Base-by-base conservation (phyloP, 2,113 vertebrate genomes). In the Parus major region DNA sequence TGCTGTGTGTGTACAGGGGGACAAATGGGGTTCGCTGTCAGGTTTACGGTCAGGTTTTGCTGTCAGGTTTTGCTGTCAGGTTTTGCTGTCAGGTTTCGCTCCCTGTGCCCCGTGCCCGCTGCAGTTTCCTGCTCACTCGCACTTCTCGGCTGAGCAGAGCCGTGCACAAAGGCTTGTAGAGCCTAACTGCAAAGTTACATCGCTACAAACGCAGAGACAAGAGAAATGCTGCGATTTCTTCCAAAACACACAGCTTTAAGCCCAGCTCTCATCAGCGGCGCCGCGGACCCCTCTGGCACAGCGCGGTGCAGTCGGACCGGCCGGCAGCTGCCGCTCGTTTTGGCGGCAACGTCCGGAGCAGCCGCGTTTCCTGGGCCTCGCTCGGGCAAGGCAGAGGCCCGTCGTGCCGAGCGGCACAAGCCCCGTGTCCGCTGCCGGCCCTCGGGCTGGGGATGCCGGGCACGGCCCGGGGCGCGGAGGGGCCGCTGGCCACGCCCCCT, bases 71-170 rank as follows among this genome's bases (percentile, higher is more conserved):
- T 31, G 53, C 11, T 31, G 39, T 39, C 39, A 12, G 39, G 39
- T 39, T 39, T 53, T 6, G 29, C 49, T 11, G 10, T 10, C 53
- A 5, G 79, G 12, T 49, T n/a, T 12, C 27, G 53, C 11, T 31
- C 80, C 33, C 76, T 1, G 52, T 0, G 61, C 42, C 8, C 47
- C 2, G 4, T 0, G 23, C 11, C 2, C 3, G 28, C 69, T 5
- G 35, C 78, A 1, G 24, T 1, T 53, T 17, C 64, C 25, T 14
- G 0, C 50, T 39, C 72, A 2, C 68, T 46, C 84, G 7, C 41
- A 10, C 15, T 42, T 28, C 94, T 24, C 2, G 68, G 20, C 57
- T 6, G 28, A 39, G 13, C 41, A 5, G 17, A 23, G 77, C 55
- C 16, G 1, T 46, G 47, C 72, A 27, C 56, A 61, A 80, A 50